Base-by-base conservation (phyloP, 2,888 invertebrate species). In the Pyrrhia umbra region DNA sequence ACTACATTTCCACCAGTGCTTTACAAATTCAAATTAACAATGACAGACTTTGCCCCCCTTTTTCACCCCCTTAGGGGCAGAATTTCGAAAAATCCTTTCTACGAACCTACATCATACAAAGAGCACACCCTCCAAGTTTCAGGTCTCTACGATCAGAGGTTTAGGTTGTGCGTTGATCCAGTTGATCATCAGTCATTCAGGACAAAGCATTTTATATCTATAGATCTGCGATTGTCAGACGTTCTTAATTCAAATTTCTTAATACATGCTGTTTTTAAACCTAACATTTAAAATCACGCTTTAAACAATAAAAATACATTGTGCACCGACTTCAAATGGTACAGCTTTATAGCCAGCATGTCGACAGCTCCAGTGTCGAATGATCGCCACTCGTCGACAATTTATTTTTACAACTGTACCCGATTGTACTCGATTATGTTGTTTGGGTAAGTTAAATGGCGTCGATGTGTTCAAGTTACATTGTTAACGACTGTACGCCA, bases 301-400 rank as follows among this genome's bases (percentile, higher is more conserved):
- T 15, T 1, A 43, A 75, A 37, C 72, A 64, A 66, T 76, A 76
- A 72, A 76, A 72, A 65, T 71, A 72, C 77, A 76, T 72, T 72
- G 77, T 76, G 18, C 25, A 37, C 56, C 13, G 20, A 52, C 25
- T 64, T 58, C 37, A 55, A 71, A 65, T 70, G 56, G 71, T 59
- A 37, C 45, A 45, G 42, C 43, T 60, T 70, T 70, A 74, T 60
- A 39, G 60, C 60, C 59, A 50, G 16, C 40, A 37, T 43, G 68
- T 67, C 50, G 68, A 60, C 60, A 55, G 40, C 60, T 68, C 25
- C 18, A 58, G 54, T 59, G 40, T 45, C 50, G 40, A 70, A 67
- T 43, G 74, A 70, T 67, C 74, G 50, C 69, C 54, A 55, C 74
- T 73, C 54, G 74, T 47, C 25, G 49, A 74, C 69, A 74, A 68